phyloP scores from a whole-genome alignment of 2,797 vertebrate genomes.

The Microctenopoma stevenorrisi region DNA sequence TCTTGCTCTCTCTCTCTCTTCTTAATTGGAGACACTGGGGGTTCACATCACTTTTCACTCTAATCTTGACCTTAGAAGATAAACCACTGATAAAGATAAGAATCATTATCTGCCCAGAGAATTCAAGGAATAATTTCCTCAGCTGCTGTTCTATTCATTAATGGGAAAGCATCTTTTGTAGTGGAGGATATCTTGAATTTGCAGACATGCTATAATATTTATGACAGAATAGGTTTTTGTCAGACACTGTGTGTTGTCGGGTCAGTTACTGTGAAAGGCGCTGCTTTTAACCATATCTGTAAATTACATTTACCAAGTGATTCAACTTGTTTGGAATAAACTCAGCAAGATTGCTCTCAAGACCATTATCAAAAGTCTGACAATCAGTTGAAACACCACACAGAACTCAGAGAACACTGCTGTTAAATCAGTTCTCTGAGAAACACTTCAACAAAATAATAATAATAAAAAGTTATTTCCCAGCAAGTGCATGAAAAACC shows the following conservation, averaged over 20 bases:
- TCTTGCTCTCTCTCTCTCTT: conserved; percentile 56
- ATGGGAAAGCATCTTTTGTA: conserved; percentile 73
- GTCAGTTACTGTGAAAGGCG: conserved; percentile 58
- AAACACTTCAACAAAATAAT: conserved; percentile 18
- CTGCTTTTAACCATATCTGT: conserved; percentile 33
- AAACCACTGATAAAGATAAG: conserved; percentile 87
- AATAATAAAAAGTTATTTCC: conserved; percentile 28
- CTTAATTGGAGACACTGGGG: conserved; percentile 85
- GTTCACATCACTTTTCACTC: conserved; percentile 85
- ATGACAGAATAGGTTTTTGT: conserved; percentile 61
- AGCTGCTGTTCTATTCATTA: conserved; percentile 80
- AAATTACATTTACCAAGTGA: conserved; percentile 52
- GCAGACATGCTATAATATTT: conserved; percentile 72
- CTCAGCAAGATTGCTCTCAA: conserved; percentile 39
- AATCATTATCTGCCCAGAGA: conserved; percentile 84
- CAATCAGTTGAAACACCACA: conserved; percentile 37
- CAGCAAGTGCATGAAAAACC: not conserved
- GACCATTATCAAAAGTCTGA: conserved; percentile 11
- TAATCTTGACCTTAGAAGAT: conserved; percentile 87
- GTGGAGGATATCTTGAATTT: conserved; percentile 76
- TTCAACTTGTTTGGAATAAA: conserved; percentile 46
- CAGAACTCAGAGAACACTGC: conserved; percentile 4
- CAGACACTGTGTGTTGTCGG: conserved; percentile 54
- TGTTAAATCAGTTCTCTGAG: conserved; percentile 28
- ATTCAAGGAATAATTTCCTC: conserved; percentile 80